phyloP scores from a whole-genome alignment of 2,797 vertebrate genomes.

The Propithecus perrieri region DNA sequence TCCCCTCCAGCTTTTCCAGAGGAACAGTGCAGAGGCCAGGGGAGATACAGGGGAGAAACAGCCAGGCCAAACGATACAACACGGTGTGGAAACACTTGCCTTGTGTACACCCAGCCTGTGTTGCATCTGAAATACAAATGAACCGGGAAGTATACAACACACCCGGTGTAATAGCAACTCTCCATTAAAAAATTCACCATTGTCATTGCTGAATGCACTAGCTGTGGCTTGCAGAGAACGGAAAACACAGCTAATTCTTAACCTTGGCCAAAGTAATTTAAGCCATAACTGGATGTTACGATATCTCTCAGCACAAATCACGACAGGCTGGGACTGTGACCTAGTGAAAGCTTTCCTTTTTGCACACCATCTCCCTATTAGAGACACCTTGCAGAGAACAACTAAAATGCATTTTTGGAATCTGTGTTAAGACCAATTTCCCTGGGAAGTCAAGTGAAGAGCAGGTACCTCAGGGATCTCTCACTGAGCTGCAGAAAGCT shows the following conservation, averaged over 20 bases:
- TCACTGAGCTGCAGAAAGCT: conserved; percentile 98
- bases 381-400: background rate
- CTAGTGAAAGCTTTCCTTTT: background rate
- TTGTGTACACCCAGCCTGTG: conserved; percentile 43
- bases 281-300: background rate
- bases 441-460: background rate
- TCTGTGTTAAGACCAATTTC: background rate
- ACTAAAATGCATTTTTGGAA: background rate
- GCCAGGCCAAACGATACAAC: background rate
- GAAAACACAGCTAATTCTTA: background rate
- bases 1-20: background rate
- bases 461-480: conserved; percentile 91
- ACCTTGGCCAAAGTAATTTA: background rate
- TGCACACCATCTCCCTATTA: background rate
- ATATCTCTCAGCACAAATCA: background rate
- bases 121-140: conserved; percentile 60
- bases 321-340: background rate
- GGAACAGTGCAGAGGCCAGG: background rate
- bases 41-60: background rate
- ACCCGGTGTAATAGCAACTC: background rate
- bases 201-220: background rate
- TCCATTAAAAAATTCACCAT: background rate
- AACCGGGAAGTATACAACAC: conserved; percentile 24
- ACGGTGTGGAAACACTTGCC: conserved; percentile 14
- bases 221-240: background rate